Percentiles rank a stretch among this genome's conserved stretches.
Conservation (phyloP, 1,140 invertebrate genomes). For the Drosophila setifemur region DNA sequence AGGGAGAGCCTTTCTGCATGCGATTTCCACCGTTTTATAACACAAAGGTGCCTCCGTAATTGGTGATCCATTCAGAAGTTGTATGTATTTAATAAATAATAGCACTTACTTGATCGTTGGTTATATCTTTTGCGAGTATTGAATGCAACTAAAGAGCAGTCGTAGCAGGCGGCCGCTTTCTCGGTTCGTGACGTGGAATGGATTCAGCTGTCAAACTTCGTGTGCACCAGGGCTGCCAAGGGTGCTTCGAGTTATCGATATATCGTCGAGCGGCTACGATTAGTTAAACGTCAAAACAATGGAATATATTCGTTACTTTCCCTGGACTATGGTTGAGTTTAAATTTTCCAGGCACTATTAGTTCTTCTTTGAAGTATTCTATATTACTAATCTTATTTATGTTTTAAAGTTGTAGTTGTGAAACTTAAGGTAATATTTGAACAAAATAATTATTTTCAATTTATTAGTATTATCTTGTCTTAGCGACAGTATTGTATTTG, state of each 20-base stretch:
- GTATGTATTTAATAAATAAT: constrained; percentile 6
- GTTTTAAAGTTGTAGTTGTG: too few relatives aligned
- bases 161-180: constrained; percentile 51
- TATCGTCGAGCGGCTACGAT: not conserved
- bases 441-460: too few relatives aligned
- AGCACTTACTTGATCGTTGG: constrained; percentile 56
- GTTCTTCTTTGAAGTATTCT: too few relatives aligned
- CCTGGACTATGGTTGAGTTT: too few relatives aligned
- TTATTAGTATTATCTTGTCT: too few relatives aligned
- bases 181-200: constrained; percentile 73
- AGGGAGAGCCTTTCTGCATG: not conserved
- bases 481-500: too few relatives aligned
- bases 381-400: too few relatives aligned
- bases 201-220: constrained; percentile 64
- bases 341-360: too few relatives aligned
- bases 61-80: not conserved
- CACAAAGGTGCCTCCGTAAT: not conserved
- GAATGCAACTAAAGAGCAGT: constrained; percentile 9
- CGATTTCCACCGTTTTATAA: not conserved
- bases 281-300: too few relatives aligned
- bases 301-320: too few relatives aligned
- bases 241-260: constrained; percentile 19
- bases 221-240: not conserved
- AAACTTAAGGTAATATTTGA: too few relatives aligned
- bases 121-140: constrained; percentile 41